These are phyloP conservation scores for Micropoecilia bifurca DNA, from an alignment of 2,797 vertebrate genomes.

Conservation along the genomic window DNA sequence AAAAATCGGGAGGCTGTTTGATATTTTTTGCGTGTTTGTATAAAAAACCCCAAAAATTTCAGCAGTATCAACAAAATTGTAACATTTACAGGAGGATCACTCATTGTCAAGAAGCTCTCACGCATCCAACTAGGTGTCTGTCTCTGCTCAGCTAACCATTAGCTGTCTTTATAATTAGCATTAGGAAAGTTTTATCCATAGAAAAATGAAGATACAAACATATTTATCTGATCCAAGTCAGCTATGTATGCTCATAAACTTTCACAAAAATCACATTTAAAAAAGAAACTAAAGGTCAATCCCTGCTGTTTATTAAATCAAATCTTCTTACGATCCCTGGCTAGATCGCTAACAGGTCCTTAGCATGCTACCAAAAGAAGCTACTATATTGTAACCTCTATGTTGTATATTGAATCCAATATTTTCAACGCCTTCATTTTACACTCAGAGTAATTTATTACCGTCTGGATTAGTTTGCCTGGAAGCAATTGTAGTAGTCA, in stretches of 20 bases:
- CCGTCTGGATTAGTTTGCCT: not conserved
- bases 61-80: not conserved
- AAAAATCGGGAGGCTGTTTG: not conserved
- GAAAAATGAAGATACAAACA: not conserved
- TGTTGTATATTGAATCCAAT: not conserved
- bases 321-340: not conserved
- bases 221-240: not conserved
- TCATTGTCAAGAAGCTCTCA: not conserved
- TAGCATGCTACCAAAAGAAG: not conserved
- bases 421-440: not conserved
- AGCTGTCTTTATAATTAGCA: not conserved
- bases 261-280: not conserved
- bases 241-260: not conserved
- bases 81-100: not conserved
- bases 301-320: not conserved
- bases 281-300: not conserved
- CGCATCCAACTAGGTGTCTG: not conserved
- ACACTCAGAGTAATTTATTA: not conserved
- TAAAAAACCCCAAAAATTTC: not conserved
- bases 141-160: not conserved
- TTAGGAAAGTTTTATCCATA: not conserved
- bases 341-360: not conserved
- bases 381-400: not conserved
- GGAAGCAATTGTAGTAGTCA: not conserved
- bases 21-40: not conserved